Evolutionary conservation across 2,113 vertebrate species (phyloP), one percentile per base, ranked within the genome.

Genomic region (Oncorhynchus clarkii): DNA sequence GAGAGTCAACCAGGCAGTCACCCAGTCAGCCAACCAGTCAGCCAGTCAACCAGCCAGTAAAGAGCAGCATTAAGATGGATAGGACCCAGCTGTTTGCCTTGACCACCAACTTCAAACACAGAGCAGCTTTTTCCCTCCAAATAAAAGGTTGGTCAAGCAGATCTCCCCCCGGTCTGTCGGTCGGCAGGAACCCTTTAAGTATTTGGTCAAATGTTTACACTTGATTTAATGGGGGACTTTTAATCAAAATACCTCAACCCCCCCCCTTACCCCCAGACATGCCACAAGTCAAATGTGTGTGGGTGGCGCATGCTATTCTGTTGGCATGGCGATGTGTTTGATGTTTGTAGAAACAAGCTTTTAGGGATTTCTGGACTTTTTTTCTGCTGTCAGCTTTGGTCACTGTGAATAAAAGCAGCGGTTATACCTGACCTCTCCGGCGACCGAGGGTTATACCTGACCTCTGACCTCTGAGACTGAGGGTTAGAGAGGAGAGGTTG

Each of bases 141-240:
- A 83, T 82, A 81, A 81, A 83, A 79, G 71, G 69, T 70, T 24
- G 54, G 74, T 71, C 70, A 49, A 68, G 68, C 70, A 71, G 67
- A 66, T 62, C 71, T 7, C 5, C 14, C 26, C 68, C 48, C 49
- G 31, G 24, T 54, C 45, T 59, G 39, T 67, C 8, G 34, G 39
- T 67, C 8, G 34, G 34, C 34, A 39, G 34, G 66, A 51, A 69
- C 60, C 39, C 29, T 6, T 64, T 72, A 74, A 75, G 71, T 76
- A 71, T 77, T 76, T 57, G 48, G 69, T 51, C 1, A 75, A 80
- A 84, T 84, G 78, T 84, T 82, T 80, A 80, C 57, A 72, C 54
- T 66, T 68, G 57, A 76, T 67, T 80, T 85, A 82, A 85, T 77
- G 69, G 77, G 49, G 62, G 74, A 70, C 70, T 77, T 83, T 82